Conservation (phyloP, 2,797 vertebrate species). For the Premnoplex brunnescens region DNA sequence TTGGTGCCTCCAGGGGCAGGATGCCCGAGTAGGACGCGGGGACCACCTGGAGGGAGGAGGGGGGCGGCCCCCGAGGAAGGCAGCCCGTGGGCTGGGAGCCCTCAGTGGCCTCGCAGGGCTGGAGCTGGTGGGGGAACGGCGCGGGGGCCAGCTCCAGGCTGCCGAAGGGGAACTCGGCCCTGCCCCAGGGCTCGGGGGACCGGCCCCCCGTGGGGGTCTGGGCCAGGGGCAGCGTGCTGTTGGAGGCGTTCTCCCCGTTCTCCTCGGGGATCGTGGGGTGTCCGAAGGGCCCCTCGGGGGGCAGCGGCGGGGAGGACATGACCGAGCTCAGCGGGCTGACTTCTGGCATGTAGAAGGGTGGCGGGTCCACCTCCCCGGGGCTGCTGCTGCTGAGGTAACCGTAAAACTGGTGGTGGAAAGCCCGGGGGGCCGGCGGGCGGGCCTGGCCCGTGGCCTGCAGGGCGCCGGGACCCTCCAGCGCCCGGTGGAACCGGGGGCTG, state of each 20-base stretch:
- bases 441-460: constrained; percentile 94
- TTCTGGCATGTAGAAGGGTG: constrained; percentile 98
- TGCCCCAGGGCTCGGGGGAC: constrained; percentile 94
- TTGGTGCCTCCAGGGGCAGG: constrained; percentile 93
- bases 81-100: constrained; percentile 83
- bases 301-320: constrained; percentile 92
- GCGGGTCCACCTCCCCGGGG: constrained; percentile 85
- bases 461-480: constrained; percentile 89
- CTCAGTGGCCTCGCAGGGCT: constrained; percentile 88
- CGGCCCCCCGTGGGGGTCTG: constrained; percentile 91
- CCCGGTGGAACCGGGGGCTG: constrained; percentile 94
- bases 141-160: constrained; percentile 91
- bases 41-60: constrained; percentile 87
- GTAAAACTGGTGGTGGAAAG: constrained; percentile 96
- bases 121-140: constrained; percentile 91
- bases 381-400: constrained; percentile 94
- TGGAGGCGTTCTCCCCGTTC: constrained; percentile 91
- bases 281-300: constrained; percentile 90
- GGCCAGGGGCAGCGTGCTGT: constrained; percentile 92
- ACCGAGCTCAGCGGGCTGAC: constrained; percentile 96
- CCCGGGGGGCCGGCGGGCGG: constrained; percentile 86
- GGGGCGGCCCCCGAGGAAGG: constrained; percentile 85
- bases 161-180: constrained; percentile 91
- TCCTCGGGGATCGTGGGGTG: constrained; percentile 96
- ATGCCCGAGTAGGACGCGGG: constrained; percentile 89